phyloP scores from a whole-genome alignment of 2,113 vertebrate species.

The Camelus bactrianus region DNA sequence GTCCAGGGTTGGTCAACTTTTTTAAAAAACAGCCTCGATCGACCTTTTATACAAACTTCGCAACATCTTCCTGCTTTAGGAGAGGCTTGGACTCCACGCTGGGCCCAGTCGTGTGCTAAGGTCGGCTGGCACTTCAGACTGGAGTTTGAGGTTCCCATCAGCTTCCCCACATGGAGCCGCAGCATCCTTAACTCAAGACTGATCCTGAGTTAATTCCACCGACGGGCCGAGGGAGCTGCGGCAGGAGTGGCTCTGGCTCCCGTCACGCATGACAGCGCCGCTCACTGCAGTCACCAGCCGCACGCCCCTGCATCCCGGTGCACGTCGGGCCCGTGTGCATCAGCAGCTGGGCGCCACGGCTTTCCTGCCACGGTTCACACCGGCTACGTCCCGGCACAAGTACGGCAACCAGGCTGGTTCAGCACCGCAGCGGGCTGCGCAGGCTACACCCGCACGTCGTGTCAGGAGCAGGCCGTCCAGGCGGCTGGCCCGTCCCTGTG shows the following conservation, averaged over 20 bases:
- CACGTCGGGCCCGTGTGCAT: background rate
- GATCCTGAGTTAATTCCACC: background rate
- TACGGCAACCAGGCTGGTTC: background rate
- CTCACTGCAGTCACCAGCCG: slow-evolving; percentile 31
- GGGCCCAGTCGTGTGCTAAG: background rate
- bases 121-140: background rate
- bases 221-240: background rate
- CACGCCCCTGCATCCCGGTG: background rate
- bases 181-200: background rate
- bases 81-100: background rate
- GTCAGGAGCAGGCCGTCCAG: background rate
- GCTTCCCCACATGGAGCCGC: background rate
- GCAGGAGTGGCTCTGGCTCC: background rate
- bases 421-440: background rate
- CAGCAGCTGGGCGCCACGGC: background rate
- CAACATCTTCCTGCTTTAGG: background rate
- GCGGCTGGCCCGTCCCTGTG: background rate
- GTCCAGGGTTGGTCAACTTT: background rate
- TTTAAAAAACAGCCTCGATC: background rate
- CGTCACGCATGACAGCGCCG: background rate
- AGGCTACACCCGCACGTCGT: no score
- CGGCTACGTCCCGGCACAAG: slow-evolving; percentile 6
- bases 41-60: background rate
- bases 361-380: background rate
- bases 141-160: background rate